A percentile compares a stretch with the other conserved stretches of the same genome.
phyloP scores from a whole-genome alignment of 2,888 invertebrate genomes.

The Seira ritae region DNA sequence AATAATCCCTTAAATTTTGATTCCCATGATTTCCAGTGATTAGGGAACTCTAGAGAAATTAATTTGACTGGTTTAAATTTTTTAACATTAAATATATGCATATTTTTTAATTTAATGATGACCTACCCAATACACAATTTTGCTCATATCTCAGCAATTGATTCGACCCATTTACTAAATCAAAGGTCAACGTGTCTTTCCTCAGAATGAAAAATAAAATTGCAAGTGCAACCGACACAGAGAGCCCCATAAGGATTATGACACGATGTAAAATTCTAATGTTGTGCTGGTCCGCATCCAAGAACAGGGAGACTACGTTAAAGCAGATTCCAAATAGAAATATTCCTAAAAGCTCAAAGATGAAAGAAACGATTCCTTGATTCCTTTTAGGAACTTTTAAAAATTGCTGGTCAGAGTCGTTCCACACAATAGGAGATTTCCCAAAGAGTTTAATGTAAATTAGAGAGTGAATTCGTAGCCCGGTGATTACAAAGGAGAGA shows the following conservation, averaged over 20 bases:
- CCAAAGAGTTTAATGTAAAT: background rate
- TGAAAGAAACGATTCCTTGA: background rate
- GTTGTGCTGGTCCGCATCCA: background rate
- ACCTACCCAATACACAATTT: background rate
- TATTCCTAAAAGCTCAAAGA: background rate
- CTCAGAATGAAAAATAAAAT: background rate
- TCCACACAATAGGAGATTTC: background rate
- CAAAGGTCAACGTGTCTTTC: background rate
- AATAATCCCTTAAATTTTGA: background rate
- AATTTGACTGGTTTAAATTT: background rate
- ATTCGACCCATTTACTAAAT: background rate
- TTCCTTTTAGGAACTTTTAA: background rate
- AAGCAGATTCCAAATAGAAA: background rate
- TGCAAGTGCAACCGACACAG: background rate
- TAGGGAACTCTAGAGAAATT: background rate
- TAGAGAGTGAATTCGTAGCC: background rate
- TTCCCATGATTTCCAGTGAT: conserved; percentile 2
- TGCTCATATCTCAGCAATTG: background rate
- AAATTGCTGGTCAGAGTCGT: background rate
- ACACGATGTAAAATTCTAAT: background rate
- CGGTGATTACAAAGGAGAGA: background rate
- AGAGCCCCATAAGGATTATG: background rate
- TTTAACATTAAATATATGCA: background rate
- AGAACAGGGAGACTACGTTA: background rate
- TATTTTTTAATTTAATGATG: background rate